Base-by-base conservation (phyloP, 2,113 vertebrate species). In the Ictidomys tridecemlineatus region DNA sequence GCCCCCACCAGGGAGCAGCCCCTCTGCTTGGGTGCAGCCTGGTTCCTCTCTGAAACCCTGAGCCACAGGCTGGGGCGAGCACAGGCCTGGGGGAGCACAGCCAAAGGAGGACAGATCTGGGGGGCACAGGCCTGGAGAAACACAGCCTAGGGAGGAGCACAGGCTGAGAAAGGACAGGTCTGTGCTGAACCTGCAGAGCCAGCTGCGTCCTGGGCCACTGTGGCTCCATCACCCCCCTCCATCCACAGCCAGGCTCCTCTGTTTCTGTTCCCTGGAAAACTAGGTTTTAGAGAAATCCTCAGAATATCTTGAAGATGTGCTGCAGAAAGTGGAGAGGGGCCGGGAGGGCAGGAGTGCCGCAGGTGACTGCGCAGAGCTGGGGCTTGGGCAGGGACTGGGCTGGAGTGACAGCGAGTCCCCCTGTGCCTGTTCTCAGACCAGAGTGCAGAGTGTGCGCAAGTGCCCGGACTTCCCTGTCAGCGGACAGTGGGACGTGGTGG, bases 401-500 rank as follows among this genome's bases (percentile, higher is more conserved):
- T 7, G 28, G 22, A 80, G 30, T 7, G 61, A 63, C 61, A 61
- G 45, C 51, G 13, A 14, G 61, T 58, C 61, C 1, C 24, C 61
- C 24, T 63, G 61, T 63, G 24, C 24, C 56, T 61, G 17, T 24
- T 95, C 63, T 97, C 95, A 99, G 99, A 99, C 98, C 34, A 98
- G 94, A 51, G 99, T 99, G 51, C n/a, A 0, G 84, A 98, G 97
- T 37, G 97, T 99, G 67, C 97, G 84, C 53, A 99, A 98, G 92
- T 97, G 95, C 11, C 92, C 96, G 56, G 99, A 99, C 93, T 99
- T 99, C 95, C 82, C 98, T 37, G 7, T 42, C 73, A 98, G 98
- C 0, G 99, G 99, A 77, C 99, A 99, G 90, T 99, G 99, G 99
- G 98, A 99, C 6, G 96, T 99, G 17, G 94, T 98, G 77, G 99